A percentile compares a stretch with the other conserved stretches of the same genome.
These are phyloP conservation scores for Engystomops pustulosus DNA, from an alignment of 2,113 vertebrate genomes.

Conservation along the genomic window DNA sequence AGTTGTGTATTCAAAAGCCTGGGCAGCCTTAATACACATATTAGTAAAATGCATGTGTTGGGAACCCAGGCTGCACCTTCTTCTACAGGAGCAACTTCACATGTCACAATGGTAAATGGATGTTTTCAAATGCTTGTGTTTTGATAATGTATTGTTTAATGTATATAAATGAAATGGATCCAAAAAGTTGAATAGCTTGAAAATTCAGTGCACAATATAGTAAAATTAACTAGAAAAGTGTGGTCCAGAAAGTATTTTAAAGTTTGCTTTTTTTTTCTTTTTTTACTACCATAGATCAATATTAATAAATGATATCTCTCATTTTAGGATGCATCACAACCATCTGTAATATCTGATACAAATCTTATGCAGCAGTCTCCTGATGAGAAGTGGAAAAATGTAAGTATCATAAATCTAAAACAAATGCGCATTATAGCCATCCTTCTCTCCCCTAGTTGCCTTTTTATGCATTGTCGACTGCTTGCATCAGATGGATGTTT, in stretches of 20 bases:
- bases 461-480: background rate
- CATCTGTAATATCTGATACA: slow-evolving; percentile 58
- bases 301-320: background rate
- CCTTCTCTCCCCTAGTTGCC: background rate
- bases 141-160: too few relatives aligned
- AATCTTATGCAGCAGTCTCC: slow-evolving; percentile 66
- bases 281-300: background rate
- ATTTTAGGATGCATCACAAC: slow-evolving; percentile 62
- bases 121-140: background rate
- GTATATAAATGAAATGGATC: too few relatives aligned
- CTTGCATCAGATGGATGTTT: background rate
- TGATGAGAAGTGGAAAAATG: slow-evolving; percentile 68
- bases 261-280: background rate
- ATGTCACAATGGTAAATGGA: slow-evolving; percentile 77
- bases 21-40: slow-evolving; percentile 96
- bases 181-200: background rate
- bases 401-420: slow-evolving; percentile 57
- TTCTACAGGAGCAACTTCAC: slow-evolving; percentile 74
- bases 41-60: slow-evolving; percentile 97
- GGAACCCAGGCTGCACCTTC: slow-evolving; percentile 68
- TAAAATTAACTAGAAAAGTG: background rate
- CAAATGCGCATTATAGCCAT: background rate
- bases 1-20: slow-evolving; percentile 97
- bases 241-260: background rate
- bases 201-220: too few relatives aligned